A percentile compares a stretch with the other conserved stretches of the same genome.
These are phyloP conservation scores for Apamea anceps DNA, from an alignment of 2,888 invertebrate species.

Conservation along the genomic window DNA sequence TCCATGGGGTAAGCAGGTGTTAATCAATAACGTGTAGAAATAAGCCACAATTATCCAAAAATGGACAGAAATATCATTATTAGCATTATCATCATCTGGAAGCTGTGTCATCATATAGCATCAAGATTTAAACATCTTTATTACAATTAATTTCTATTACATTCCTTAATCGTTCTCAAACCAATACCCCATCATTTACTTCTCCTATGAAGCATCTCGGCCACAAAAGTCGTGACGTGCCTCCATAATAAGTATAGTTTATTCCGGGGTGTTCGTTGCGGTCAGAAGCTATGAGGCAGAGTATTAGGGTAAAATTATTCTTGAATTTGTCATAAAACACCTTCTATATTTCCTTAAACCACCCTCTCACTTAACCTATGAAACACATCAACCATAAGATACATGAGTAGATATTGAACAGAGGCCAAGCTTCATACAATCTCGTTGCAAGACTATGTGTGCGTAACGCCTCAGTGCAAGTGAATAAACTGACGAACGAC, in stretches of 20 bases:
- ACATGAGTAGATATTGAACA: slow-evolving; percentile 25
- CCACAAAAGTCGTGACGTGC: neutral
- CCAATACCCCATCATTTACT: neutral
- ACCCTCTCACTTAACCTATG: slow-evolving; percentile 32
- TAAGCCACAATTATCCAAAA: neutral
- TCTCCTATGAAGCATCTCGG: neutral
- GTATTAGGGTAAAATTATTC: slow-evolving; percentile 1
- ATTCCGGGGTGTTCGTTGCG: slow-evolving; percentile 17
- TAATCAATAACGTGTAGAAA: neutral
- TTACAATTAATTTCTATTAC: neutral
- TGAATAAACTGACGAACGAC: neutral
- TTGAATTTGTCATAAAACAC: slow-evolving; percentile 40
- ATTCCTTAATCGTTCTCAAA: neutral
- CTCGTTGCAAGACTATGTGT: neutral
- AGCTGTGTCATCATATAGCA: neutral
- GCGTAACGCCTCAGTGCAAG: neutral
- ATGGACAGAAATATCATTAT: neutral
- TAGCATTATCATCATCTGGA: neutral
- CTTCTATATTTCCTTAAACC: slow-evolving; percentile 4
- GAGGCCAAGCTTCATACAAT: neutral
- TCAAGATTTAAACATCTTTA: neutral
- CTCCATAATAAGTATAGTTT: neutral
- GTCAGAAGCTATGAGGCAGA: slow-evolving; percentile 33
- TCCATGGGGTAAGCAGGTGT: neutral
- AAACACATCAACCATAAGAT: slow-evolving; percentile 14